Evolutionary conservation across 2,888 invertebrate genomes (phyloP), one percentile per base, ranked within the genome.

Genomic region (Orchesella flavescens): DNA sequence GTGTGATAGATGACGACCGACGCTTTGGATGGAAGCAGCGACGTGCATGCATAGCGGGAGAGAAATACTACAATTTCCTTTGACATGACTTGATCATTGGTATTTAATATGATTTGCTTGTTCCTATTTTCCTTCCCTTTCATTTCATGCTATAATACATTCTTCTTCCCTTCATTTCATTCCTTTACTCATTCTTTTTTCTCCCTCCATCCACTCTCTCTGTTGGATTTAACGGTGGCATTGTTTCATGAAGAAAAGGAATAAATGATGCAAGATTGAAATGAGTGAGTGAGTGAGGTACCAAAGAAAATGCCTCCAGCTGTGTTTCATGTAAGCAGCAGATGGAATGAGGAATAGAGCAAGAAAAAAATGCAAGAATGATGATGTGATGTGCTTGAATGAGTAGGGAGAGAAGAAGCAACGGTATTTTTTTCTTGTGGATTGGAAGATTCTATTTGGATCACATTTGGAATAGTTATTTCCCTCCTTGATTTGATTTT

Each of bases 11-110:
- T 34, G 34, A 34, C 34, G 34, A 34, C 34, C 7, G 34, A 34
- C 7, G 34, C 7, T 2, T 7, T 34, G 34, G 34, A 34, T 34
- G 34, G 34, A 34, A 34, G 3, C 34, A 34, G 34, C 7, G 34
- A 34, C 34, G 7, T 34, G 34, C 34, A 10, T 23, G 24, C 34
- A 24, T 65, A n/a, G 44, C 23, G 59, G 63, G 23, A 19, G 68
- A 71, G 61, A 68, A 71, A 46, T 61, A 49, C 24, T 78, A 61
- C 63, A 66, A 13, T 49, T 71, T 78, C 53, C 53, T 53, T 61
- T 53, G 78, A 78, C 78, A 78, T 78, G 78, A 24, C 71, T 71
- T 78, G 78, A 78, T 78, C 78, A 78, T 78, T 78, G 78, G 78
- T 71, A 78, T 78, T 78, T 78, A 78, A 78, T 78, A 78, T 78